Evolutionary conservation across 2,888 invertebrate genomes (phyloP), one percentile per base, ranked within the genome.

Genomic region (Dexiosoma caninum): DNA sequence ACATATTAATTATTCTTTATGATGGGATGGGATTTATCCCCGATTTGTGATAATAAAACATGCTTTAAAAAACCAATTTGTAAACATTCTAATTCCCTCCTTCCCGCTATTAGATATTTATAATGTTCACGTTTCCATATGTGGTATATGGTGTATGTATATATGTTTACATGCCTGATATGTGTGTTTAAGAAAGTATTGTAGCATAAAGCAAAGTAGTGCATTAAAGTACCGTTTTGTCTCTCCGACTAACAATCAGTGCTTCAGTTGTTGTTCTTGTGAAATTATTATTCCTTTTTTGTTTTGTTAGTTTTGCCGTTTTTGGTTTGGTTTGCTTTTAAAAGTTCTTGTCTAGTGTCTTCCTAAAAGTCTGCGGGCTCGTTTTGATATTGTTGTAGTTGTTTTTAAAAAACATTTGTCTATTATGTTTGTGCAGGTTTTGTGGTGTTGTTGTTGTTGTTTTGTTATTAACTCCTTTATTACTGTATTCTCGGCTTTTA

Each of bases 181-280:
- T 44, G 30, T 9, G 55, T 16, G 67, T 27, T 40, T 55, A 21
- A n/a, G 32, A 16, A 14, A 35, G 16, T 23, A 4, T 27, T 30
- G 16, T 16, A 14, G 1, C 9, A 19, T 7, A 46, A 49, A 23
- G 16, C 44, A 27, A 49, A 32, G 19, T 42, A 8, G 40, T 40
- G 19, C 23, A 37, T 37, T 49, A 53, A 74, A 74, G 49, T 79
- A 79, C 79, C 79, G 75, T 75, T 79, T 44, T 69, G 35, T 14
- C 21, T 59, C 51, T 35, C 57, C 69, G 74, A 57, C 78, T 74
- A 62, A 76, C 23, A 42, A 42, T 70, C 57, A 32, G 23, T 16
- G 9, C 21, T 60, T 51, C 37, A 6, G 27, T 30, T 59, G 27
- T 27, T 71, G n/a, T 60, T 27, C 21, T 27, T 27, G 3, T 42